phyloP scores from a whole-genome alignment of 2,113 vertebrate species.

The Phycodurus eques region DNA sequence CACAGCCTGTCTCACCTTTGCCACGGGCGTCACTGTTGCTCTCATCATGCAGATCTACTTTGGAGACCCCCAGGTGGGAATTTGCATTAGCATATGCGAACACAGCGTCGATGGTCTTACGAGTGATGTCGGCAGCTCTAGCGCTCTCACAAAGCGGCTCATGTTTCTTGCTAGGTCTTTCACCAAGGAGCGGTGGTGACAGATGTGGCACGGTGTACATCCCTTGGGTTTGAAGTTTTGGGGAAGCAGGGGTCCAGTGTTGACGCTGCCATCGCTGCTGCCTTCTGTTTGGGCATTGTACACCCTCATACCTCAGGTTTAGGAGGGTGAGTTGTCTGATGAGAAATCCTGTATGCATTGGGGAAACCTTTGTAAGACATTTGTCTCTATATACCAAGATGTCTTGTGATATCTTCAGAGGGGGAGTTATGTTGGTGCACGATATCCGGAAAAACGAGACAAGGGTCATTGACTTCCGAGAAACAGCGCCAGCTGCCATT shows the following conservation, averaged over 20 bases:
- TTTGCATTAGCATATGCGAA: not conserved
- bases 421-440: slow-evolving; percentile 95
- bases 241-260: slow-evolving; percentile 87
- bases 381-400: not conserved
- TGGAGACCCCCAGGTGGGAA: slow-evolving; percentile 88
- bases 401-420: slow-evolving; percentile 68
- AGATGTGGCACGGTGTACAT: slow-evolving; percentile 84
- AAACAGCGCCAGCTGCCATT: slow-evolving; percentile 85
- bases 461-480: slow-evolving; percentile 90
- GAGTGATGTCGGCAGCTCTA: not conserved
- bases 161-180: slow-evolving; percentile 77
- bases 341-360: not conserved
- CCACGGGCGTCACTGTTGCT: slow-evolving; percentile 89
- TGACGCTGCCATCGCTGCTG: slow-evolving; percentile 86
- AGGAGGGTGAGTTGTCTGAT: slow-evolving; percentile 81
- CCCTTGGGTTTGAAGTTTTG: slow-evolving; percentile 85
- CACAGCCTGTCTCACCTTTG: slow-evolving; percentile 94
- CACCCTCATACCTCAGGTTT: slow-evolving; percentile 92
- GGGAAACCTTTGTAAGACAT: not conserved
- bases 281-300: slow-evolving; percentile 87
- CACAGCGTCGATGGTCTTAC: not conserved
- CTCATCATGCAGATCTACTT: slow-evolving; percentile 98
- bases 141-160: not conserved
- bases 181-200: slow-evolving; percentile 91
- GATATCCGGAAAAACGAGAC: slow-evolving; percentile 91